Base-by-base conservation (phyloP, 2,113 vertebrate species). In the Pluvianellus socialis region DNA sequence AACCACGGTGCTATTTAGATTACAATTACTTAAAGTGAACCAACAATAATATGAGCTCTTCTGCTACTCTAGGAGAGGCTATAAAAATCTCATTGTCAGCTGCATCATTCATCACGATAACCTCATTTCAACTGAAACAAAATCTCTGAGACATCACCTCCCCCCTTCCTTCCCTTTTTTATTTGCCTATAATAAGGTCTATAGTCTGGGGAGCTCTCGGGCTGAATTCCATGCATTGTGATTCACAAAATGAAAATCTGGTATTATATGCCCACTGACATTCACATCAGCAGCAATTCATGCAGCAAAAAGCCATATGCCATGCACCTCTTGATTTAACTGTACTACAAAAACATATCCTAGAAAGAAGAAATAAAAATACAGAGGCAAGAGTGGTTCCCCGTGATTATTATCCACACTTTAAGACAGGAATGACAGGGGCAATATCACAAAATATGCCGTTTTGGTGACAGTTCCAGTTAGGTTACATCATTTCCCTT, bases 281-380 rank as follows among this genome's bases (percentile, higher is more conserved):
- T 98, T 98, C 97, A 95, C 95, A 98, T 98, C 96, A 85, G 95
- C 81, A 96, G 96, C 97, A 98, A 97, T 93, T 98, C 98, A 98
- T 95, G 98, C 96, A 87, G 96, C 95, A 97, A 98, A 98, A 98
- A 94, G 90, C 98, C 98, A 98, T 98, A 97, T 98, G 98, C 96
- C 96, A 68, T 22, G 67, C 84, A 97, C 97, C 86, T 96, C 81
- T 73, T 73, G 87, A 96, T 94, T 96, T 94, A 92, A 97, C 90
- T 90, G 83, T 91, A 95, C 88, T 86, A 96, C 17, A 56, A 94
- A 92, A 92, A 94, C 16, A 67, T 40, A 91, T 38, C 91, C 75
- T 90, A 42, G 85, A 96, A 92, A 90, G 88, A 92, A 89, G 79
- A 96, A 97, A 97, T 91, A 87, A 88, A 94, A 96, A 94, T 56